Conservation (phyloP, 2,113 vertebrate genomes). For the Rhizomys pruinosus region DNA sequence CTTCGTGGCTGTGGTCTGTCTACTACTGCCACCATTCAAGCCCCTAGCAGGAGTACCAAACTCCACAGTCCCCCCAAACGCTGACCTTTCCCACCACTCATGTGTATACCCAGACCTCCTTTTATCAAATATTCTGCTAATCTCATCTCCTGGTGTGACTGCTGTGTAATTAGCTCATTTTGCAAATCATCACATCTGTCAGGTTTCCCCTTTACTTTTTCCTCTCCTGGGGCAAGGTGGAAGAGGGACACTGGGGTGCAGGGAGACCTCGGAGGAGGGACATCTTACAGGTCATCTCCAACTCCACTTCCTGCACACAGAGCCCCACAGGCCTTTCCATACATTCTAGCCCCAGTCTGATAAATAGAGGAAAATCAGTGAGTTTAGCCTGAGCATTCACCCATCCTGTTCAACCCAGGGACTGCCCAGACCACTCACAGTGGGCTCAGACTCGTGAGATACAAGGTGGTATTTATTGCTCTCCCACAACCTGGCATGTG, state of each 20-base stretch:
- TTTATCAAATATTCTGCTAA: slow-evolving; percentile 85
- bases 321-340: not conserved
- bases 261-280: not conserved
- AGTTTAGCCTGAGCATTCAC: not conserved
- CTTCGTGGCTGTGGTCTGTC: not conserved
- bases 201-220: slow-evolving; percentile 49
- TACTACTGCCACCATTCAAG: not conserved
- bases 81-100: slow-evolving; percentile 77
- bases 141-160: slow-evolving; percentile 85
- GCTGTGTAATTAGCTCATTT: slow-evolving; percentile 87
- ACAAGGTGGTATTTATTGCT: not conserved
- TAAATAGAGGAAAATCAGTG: not conserved
- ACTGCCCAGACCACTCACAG: not conserved
- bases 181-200: slow-evolving; percentile 86
- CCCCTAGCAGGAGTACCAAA: slow-evolving; percentile 71
- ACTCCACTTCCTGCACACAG: not conserved
- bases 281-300: not conserved
- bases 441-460: not conserved
- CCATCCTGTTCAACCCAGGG: not conserved
- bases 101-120: slow-evolving; percentile 73
- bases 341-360: not conserved
- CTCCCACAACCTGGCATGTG: not conserved
- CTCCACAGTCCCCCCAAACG: slow-evolving; percentile 71
- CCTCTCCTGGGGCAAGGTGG: slow-evolving; percentile 61
- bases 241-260: slow-evolving; percentile 37